Percentiles rank a stretch among this genome's conserved stretches.
These are phyloP conservation scores for Smutsia temminckii DNA, from an alignment of 2,797 vertebrate genomes.

Conservation along the genomic window DNA sequence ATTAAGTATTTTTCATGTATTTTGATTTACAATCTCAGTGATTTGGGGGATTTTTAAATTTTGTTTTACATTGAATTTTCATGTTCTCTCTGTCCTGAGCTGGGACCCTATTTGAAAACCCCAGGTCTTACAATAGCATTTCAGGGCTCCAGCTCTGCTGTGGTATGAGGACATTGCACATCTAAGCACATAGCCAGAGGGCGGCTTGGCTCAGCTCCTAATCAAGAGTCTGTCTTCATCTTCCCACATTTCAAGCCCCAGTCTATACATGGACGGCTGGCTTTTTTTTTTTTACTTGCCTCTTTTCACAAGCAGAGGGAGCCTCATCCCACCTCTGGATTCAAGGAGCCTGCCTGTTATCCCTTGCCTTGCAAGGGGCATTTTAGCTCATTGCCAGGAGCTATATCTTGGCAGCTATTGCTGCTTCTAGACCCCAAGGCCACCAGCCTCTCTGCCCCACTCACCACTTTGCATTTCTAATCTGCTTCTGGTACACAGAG, in stretches of 20 bases:
- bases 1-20: not conserved
- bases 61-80: slow-evolving; percentile 23
- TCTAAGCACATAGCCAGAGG: not conserved
- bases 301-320: slow-evolving; percentile 38
- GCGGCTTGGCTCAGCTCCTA: slow-evolving; percentile 19
- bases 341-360: not conserved
- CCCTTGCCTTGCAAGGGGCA: not conserved
- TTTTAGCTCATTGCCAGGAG: not conserved
- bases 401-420: not conserved
- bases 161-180: not conserved
- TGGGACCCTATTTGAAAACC: not conserved
- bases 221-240: not conserved
- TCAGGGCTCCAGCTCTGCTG: not conserved
- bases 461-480: not conserved
- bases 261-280: not conserved
- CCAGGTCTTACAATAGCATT: not conserved
- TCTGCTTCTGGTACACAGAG: not conserved
- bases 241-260: not conserved
- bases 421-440: not conserved
- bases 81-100: not conserved
- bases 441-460: not conserved
- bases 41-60: not conserved
- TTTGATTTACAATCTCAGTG: slow-evolving; percentile 20
- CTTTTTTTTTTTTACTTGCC: not conserved
- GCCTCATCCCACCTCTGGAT: not conserved